Evolutionary conservation across 2,888 invertebrate genomes (phyloP).

Genomic region (Xanthorhoe spadicearia): DNA sequence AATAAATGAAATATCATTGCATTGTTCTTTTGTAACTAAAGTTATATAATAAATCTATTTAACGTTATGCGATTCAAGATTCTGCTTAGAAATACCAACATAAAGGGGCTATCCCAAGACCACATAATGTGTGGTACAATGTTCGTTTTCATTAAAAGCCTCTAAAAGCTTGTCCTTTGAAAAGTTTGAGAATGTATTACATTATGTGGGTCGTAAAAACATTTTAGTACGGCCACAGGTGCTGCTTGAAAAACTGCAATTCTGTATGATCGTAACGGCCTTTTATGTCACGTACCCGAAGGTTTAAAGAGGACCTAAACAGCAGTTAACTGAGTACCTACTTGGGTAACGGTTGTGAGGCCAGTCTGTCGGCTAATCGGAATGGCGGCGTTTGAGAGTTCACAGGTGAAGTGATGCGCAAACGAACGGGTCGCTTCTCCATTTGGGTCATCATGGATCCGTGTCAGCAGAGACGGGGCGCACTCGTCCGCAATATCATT

Average conservation of each 20-base stretch:
- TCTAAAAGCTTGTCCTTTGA: conserved; percentile 39
- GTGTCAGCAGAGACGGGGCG: conserved; percentile 61
- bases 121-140: conserved; percentile 21
- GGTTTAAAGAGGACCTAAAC: conserved; percentile 43
- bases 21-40: conserved; percentile 5
- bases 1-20: conserved; percentile 35
- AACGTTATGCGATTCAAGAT: neutral
- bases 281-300: conserved; percentile 55
- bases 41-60: neutral
- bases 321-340: conserved; percentile 46
- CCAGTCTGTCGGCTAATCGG: conserved; percentile 45
- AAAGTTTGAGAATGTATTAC: conserved; percentile 59
- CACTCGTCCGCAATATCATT: conserved; percentile 54
- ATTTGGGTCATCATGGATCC: conserved; percentile 68
- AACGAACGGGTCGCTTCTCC: conserved; percentile 63
- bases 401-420: conserved; percentile 60
- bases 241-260: conserved; percentile 66
- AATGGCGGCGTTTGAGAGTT: conserved; percentile 52
- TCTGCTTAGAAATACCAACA: neutral
- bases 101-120: conserved; percentile 8
- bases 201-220: conserved; percentile 70
- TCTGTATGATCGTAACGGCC: conserved; percentile 64
- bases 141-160: conserved; percentile 38
- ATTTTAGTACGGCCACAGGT: conserved; percentile 76
- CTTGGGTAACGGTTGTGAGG: conserved; percentile 34